Evolutionary conservation across 1,140 invertebrate species (phyloP).

Genomic region (Brachionus asplanchnoidis): DNA sequence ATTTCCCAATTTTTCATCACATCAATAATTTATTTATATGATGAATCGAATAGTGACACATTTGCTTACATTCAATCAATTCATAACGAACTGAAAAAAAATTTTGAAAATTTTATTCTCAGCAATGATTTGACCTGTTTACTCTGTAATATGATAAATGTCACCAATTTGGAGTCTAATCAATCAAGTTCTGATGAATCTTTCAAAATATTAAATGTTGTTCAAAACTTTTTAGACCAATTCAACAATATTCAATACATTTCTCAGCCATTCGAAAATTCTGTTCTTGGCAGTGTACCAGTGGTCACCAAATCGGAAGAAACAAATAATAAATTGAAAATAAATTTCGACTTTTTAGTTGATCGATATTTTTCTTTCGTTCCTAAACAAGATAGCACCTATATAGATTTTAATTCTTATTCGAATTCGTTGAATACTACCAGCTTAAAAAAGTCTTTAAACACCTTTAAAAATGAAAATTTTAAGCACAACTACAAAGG

Average conservation of each 20-base stretch:
- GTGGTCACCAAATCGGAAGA: not conserved
- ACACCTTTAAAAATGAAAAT: not conserved
- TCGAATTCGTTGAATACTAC: not conserved
- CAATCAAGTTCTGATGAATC: not conserved
- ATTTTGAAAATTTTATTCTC: not conserved
- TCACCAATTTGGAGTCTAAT: not conserved
- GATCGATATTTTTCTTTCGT: slow-evolving; percentile 12
- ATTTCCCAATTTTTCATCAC: not conserved
- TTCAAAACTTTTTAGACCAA: slow-evolving; percentile 12
- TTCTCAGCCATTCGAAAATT: not conserved
- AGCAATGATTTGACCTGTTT: not conserved
- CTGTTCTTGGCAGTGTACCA: not conserved
- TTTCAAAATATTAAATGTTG: not conserved
- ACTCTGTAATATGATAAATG: slow-evolving; percentile 39
- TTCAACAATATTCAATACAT: slow-evolving; percentile 18
- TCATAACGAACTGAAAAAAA: slow-evolving; percentile 18
- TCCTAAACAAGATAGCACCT: not conserved
- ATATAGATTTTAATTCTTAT: not conserved
- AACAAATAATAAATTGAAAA: not conserved
- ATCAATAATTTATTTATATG: slow-evolving; percentile 22
- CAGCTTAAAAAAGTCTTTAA: not conserved
- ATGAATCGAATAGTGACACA: slow-evolving; percentile 26
- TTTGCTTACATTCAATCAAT: slow-evolving; percentile 38
- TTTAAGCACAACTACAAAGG: slow-evolving; percentile 34
- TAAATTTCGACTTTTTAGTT: slow-evolving; percentile 18